Evolutionary conservation across 2,113 vertebrate genomes (phyloP).

Genomic region (Beaufortia kweichowensis): DNA sequence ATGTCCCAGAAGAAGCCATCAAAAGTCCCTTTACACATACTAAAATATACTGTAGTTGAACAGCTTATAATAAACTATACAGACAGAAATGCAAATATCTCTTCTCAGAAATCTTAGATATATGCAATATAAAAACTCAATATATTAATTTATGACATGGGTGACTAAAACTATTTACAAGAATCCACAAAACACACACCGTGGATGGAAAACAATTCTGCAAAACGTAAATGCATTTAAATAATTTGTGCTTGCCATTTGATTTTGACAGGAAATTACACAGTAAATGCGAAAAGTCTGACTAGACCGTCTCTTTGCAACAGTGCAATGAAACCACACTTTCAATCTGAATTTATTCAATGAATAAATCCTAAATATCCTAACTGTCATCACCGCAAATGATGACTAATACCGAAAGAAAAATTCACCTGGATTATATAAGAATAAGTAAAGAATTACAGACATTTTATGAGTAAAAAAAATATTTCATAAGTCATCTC

Average conservation of each 20-base stretch:
- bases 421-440: not conserved
- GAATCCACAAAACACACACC: not conserved
- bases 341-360: not conserved
- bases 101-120: not conserved
- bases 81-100: not conserved
- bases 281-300: not conserved
- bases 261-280: not conserved
- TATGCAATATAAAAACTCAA: not conserved
- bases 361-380: not conserved
- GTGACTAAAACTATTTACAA: not conserved
- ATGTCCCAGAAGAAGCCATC: conserved; percentile 63
- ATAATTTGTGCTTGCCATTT: not conserved
- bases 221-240: not conserved
- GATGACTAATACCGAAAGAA: not conserved
- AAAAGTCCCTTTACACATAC: conserved; percentile 63
- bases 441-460: not conserved
- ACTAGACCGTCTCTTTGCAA: not conserved
- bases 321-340: not conserved
- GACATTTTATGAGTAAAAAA: not conserved
- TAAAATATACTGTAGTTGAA: conserved; percentile 45
- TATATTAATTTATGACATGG: not conserved
- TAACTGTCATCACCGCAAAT: not conserved
- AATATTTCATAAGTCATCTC: conserved; percentile 22
- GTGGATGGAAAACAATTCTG: not conserved
- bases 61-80: not conserved